phyloP scores from a whole-genome alignment of 2,797 vertebrate genomes.

The Acanthurus tractus region DNA sequence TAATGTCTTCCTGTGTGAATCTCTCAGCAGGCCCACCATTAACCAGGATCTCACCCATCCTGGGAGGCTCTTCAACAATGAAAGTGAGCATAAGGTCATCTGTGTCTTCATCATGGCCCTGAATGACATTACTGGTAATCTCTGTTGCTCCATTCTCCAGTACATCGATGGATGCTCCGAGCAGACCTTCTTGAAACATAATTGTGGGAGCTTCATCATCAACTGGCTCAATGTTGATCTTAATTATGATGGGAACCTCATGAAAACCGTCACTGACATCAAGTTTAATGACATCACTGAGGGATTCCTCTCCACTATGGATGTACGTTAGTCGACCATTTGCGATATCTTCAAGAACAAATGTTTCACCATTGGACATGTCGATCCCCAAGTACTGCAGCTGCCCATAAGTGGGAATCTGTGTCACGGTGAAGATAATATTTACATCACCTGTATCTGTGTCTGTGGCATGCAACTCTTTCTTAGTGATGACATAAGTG shows the following conservation, averaged over 20 bases:
- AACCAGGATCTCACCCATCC: constrained; percentile 87
- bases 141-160: constrained; percentile 89
- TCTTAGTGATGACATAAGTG: constrained; percentile 84
- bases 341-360: constrained; percentile 86
- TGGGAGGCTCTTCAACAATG: constrained; percentile 89
- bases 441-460: constrained; percentile 88
- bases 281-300: constrained; percentile 85
- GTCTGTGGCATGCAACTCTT: constrained; percentile 89
- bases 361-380: constrained; percentile 87
- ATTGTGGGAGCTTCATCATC: constrained; percentile 87
- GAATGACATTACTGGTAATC: constrained; percentile 88
- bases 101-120: constrained; percentile 88
- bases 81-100: constrained; percentile 89
- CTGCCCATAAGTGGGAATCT: constrained; percentile 84
- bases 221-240: constrained; percentile 85
- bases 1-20: constrained; percentile 91
- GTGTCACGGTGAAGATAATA: constrained; percentile 87
- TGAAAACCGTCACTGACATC: constrained; percentile 90
- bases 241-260: constrained; percentile 86
- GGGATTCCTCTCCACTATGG: constrained; percentile 85
- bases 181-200: constrained; percentile 80
- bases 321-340: constrained; percentile 86
- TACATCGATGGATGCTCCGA: constrained; percentile 87
- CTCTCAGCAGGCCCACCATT: constrained; percentile 83
- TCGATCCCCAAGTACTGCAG: constrained; percentile 86